These are phyloP conservation scores for Acrossocheilus fasciatus DNA, from an alignment of 2,797 vertebrate species.

Conservation along the genomic window DNA sequence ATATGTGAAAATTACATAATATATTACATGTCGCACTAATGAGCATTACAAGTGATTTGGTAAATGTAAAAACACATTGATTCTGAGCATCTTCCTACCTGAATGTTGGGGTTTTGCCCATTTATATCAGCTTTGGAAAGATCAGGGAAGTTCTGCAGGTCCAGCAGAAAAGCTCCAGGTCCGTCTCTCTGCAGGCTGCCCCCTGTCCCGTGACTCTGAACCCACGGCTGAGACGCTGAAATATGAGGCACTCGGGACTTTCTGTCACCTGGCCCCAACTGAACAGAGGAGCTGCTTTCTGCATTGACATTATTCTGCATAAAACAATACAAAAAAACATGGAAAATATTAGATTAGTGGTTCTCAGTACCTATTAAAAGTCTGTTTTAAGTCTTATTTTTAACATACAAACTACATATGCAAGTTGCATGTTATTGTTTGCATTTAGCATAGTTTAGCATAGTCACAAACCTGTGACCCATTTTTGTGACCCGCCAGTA, in stretches of 20 bases:
- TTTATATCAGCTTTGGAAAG: constrained; percentile 97
- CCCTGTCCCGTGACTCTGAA: constrained; percentile 75
- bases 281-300: constrained; percentile 75
- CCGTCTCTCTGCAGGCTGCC: constrained; percentile 87
- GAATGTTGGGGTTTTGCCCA: constrained; percentile 96
- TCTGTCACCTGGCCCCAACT: constrained; percentile 71
- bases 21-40: too few relatives aligned
- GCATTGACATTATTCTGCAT: constrained; percentile 81
- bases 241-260: constrained; percentile 76
- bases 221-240: constrained; percentile 81
- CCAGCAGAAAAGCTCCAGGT: constrained; percentile 89
- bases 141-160: constrained; percentile 96
- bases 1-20: too few relatives aligned
- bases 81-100: constrained; percentile 77
- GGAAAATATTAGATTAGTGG: neutral
- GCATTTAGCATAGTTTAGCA: neutral
- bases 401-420: neutral
- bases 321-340: constrained; percentile 17
- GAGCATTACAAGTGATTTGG: neutral
- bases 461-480: neutral
- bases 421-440: neutral
- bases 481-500: neutral
- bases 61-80: neutral
- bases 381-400: neutral
- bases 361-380: neutral